These are phyloP conservation scores for Callinectes sapidus DNA, from an alignment of 2,888 invertebrate genomes.

Conservation along the genomic window DNA sequence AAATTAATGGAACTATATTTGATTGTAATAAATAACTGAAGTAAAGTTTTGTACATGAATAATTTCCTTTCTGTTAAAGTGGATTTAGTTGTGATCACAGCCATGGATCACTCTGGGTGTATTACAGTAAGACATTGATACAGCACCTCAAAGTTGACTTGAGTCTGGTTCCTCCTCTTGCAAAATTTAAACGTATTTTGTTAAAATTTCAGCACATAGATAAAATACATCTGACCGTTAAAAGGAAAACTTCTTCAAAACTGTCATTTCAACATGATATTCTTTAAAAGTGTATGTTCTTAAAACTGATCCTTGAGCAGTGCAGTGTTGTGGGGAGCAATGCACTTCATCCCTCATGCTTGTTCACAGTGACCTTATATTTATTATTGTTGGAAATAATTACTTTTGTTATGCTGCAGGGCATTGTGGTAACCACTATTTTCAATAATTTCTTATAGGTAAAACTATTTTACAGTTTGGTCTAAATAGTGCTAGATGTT, in stretches of 20 bases:
- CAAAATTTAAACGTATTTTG: background rate
- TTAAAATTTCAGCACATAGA: background rate
- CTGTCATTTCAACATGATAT: no score
- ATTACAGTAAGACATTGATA: background rate
- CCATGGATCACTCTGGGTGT: background rate
- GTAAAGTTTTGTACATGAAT: conserved; percentile 13
- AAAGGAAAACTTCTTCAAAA: background rate
- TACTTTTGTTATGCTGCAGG: background rate
- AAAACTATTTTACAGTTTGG: background rate
- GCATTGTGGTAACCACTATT: background rate
- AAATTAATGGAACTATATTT: background rate
- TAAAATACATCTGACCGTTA: background rate
- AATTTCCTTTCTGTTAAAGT: background rate
- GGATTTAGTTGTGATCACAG: background rate
- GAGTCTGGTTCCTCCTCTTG: background rate
- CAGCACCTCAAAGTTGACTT: background rate
- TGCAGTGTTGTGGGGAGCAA: background rate
- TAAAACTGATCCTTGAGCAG: background rate
- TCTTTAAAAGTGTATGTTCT: background rate
- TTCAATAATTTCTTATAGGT: background rate
- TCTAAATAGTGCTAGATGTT: background rate
- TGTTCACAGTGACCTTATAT: background rate
- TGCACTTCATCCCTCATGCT: background rate
- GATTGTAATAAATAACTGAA: background rate
- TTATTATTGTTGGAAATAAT: background rate